Conservation (phyloP, 2,113 vertebrate species). For the Paralichthys olivaceus region DNA sequence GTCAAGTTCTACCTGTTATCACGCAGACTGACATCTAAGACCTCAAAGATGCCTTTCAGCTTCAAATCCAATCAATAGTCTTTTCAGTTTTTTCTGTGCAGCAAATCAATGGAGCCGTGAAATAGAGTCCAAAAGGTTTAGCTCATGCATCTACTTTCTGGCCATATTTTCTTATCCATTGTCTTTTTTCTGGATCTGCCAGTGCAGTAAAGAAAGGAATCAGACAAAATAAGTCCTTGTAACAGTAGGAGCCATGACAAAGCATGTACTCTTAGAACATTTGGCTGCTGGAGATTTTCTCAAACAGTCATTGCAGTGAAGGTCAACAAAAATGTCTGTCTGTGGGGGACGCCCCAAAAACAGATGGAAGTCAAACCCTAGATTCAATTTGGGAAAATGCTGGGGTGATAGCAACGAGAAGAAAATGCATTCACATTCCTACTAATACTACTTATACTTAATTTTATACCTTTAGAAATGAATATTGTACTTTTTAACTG, state of each 20-base stretch:
- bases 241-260: slow-evolving; percentile 36
- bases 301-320: slow-evolving; percentile 20
- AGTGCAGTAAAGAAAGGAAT: slow-evolving; percentile 32
- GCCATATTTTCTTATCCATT: too few relatives aligned
- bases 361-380: slow-evolving; percentile 13
- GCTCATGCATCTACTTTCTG: slow-evolving; percentile 41
- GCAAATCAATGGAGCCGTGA: slow-evolving; percentile 61
- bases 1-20: slow-evolving; percentile 12
- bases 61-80: slow-evolving; percentile 58
- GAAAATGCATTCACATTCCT: too few relatives aligned
- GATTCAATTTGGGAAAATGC: slow-evolving; percentile 12
- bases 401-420: too few relatives aligned
- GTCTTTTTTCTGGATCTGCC: slow-evolving; percentile 5
- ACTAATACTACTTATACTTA: too few relatives aligned
- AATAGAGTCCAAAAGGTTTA: slow-evolving; percentile 41
- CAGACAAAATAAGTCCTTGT: slow-evolving; percentile 38
- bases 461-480: too few relatives aligned
- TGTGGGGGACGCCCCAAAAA: slow-evolving; percentile 17
- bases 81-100: slow-evolving; percentile 43
- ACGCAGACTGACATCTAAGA: slow-evolving; percentile 40
- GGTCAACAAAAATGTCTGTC: slow-evolving; percentile 35
- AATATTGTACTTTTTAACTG: too few relatives aligned
- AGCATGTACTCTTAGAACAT: slow-evolving; percentile 16
- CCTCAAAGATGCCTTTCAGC: slow-evolving; percentile 44
- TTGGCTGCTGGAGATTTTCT: slow-evolving; percentile 42